A percentile compares a stretch with the other conserved stretches of the same genome.
phyloP scores from a whole-genome alignment of 2,888 invertebrate species.

The Lithodes maja region DNA sequence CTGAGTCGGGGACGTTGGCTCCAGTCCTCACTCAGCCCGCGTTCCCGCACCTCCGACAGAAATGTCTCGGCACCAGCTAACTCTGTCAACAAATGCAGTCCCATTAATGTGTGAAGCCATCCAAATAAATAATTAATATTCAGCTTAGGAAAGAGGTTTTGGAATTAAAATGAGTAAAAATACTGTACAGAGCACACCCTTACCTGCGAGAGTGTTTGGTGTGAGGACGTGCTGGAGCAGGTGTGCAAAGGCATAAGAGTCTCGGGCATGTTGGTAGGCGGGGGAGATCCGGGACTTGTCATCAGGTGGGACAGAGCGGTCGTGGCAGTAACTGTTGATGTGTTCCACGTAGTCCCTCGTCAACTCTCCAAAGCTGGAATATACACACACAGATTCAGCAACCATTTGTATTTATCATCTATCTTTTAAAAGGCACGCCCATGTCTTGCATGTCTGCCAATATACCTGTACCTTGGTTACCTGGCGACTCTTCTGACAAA shows the following conservation, averaged over 20 bases:
- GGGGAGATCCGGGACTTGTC: constrained; percentile 75
- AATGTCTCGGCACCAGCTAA: constrained; percentile 83
- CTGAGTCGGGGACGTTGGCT: constrained; percentile 82
- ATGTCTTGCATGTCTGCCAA: no score
- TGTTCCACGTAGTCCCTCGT: constrained; percentile 62
- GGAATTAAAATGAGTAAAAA: neutral
- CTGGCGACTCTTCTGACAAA: no score
- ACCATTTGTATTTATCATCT: no score
- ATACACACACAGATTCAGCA: no score
- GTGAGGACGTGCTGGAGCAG: constrained; percentile 85
- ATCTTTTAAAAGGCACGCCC: no score
- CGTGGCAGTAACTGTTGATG: constrained; percentile 74
- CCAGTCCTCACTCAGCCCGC: constrained; percentile 82
- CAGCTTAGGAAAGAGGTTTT: no score
- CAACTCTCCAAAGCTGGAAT: constrained; percentile 62
- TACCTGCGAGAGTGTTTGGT: constrained; percentile 47
- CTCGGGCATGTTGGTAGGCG: constrained; percentile 78
- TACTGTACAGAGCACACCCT: constrained; percentile 18
- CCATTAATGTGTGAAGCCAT: no score
- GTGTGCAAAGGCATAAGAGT: constrained; percentile 85
- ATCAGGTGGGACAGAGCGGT: constrained; percentile 83
- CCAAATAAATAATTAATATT: no score
- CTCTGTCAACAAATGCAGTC: no score
- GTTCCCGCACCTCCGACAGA: constrained; percentile 81
- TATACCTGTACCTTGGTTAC: no score